These are phyloP conservation scores for Hyposmocoma kahamanoa DNA, from an alignment of 1,140 invertebrate genomes.

Conservation along the genomic window DNA sequence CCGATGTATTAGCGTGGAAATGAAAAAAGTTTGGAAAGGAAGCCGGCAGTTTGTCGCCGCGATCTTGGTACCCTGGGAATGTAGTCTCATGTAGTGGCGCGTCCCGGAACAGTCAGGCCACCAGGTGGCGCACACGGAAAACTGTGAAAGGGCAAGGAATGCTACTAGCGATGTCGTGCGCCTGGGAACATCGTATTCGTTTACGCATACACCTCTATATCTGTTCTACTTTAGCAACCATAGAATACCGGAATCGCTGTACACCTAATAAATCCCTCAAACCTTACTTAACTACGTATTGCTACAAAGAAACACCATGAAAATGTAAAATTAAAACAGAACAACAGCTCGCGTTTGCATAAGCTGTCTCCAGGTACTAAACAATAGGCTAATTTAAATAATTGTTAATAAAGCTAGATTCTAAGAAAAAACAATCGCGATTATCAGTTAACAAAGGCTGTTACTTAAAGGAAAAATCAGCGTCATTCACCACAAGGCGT, in stretches of 20 bases:
- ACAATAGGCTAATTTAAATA: slow-evolving; percentile 1
- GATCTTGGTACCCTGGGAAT: slow-evolving; percentile 48
- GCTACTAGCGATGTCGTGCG: slow-evolving; percentile 19
- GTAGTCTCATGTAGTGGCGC: slow-evolving; percentile 37
- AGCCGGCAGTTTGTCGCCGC: slow-evolving; percentile 43
- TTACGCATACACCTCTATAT: slow-evolving; percentile 33
- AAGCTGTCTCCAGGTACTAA: neutral
- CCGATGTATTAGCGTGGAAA: too few species aligned
- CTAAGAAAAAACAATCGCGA: neutral
- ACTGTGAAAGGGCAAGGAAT: slow-evolving; percentile 64
- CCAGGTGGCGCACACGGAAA: too few species aligned
- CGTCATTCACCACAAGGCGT: too few species aligned
- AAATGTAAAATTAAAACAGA: too few species aligned
- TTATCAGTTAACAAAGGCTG: too few species aligned
- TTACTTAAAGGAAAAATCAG: too few species aligned
- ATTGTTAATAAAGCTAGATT: too few species aligned
- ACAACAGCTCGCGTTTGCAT: slow-evolving; percentile 1
- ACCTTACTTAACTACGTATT: slow-evolving; percentile 31
- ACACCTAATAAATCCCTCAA: too few species aligned
- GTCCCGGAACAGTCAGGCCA: slow-evolving; percentile 59
- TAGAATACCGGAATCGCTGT: too few species aligned
- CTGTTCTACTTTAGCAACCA: too few species aligned
- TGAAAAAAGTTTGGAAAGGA: slow-evolving; percentile 46
- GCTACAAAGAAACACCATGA: too few species aligned
- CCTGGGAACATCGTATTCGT: slow-evolving; percentile 45